Conservation (phyloP, 37 sponge, comb jelly and placozoan species). For the Chondrilla cf. caribensis region DNA sequence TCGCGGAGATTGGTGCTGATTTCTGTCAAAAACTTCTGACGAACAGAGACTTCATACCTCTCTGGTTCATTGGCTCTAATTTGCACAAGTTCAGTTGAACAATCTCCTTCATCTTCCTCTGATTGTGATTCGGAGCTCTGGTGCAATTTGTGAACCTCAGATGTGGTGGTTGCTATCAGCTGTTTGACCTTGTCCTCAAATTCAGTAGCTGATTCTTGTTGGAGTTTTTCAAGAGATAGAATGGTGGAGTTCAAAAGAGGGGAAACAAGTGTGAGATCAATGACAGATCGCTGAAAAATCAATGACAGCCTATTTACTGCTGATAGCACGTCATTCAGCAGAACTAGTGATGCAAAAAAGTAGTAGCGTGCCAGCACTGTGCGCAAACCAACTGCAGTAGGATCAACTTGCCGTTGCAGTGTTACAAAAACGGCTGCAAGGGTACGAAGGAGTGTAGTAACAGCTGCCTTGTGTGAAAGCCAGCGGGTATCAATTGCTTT, state of each 20-base stretch:
- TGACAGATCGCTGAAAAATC: background rate
- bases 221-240: conserved; percentile 7
- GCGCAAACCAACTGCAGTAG: conserved; percentile 13
- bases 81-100: conserved; percentile 13
- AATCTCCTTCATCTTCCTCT: conserved; percentile 10
- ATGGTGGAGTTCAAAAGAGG: conserved; percentile 14
- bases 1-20: background rate
- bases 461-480: conserved; percentile 1
- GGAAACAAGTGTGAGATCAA: conserved; percentile 9
- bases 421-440: background rate
- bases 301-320: background rate
- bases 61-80: conserved; percentile 10
- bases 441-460: background rate
- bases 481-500: conserved; percentile 16
- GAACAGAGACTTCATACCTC: conserved; percentile 15
- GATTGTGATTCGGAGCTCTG: conserved; percentile 10
- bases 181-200: conserved; percentile 14
- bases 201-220: conserved; percentile 14
- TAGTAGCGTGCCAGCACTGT: background rate
- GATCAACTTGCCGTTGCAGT: background rate
- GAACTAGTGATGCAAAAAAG: conserved; percentile 3
- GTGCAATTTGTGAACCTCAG: background rate
- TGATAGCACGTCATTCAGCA: conserved; percentile 10
- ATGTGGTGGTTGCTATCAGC: conserved; percentile 2
- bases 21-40: conserved; percentile 13